A percentile compares a stretch with the other conserved stretches of the same genome.
Conservation (phyloP, 2,113 vertebrate species). For the Petaurus breviceps region DNA sequence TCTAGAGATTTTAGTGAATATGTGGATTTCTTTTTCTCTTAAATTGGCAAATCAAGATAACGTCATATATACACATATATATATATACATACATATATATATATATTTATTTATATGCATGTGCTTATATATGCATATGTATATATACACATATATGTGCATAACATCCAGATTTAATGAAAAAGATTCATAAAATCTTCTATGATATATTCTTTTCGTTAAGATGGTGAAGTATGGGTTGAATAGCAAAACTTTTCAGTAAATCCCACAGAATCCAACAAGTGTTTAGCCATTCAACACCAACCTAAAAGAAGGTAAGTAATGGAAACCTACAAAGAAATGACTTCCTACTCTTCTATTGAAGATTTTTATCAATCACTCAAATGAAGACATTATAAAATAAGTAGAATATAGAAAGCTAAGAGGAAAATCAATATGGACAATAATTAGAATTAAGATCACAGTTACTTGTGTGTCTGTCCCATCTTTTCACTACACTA, state of each 20-base stretch:
- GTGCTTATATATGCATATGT: no score
- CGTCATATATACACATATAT: neutral
- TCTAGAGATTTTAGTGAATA: slow-evolving; percentile 13
- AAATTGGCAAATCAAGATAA: neutral
- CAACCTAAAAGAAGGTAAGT: neutral
- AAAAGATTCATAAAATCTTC: neutral
- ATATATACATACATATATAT: no score
- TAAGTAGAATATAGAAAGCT: neutral
- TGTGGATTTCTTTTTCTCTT: neutral
- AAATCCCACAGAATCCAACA: no score
- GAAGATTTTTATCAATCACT: neutral
- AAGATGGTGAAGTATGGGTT: neutral
- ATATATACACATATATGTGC: neutral
- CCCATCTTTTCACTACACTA: no score
- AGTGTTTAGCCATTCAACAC: neutral
- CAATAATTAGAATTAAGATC: no score
- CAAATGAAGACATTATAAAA: neutral
- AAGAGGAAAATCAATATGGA: no score
- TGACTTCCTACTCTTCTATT: neutral
- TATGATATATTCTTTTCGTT: slow-evolving; percentile 22
- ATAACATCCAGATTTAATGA: slow-evolving; percentile 27
- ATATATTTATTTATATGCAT: no score
- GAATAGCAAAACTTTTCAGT: no score
- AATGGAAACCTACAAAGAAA: neutral
- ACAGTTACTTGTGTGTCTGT: no score